Evolutionary conservation across 30 jellyfish, hydroid and myxozoan genomes (phyloP).

Genomic region (Cassiopea xamachana): DNA sequence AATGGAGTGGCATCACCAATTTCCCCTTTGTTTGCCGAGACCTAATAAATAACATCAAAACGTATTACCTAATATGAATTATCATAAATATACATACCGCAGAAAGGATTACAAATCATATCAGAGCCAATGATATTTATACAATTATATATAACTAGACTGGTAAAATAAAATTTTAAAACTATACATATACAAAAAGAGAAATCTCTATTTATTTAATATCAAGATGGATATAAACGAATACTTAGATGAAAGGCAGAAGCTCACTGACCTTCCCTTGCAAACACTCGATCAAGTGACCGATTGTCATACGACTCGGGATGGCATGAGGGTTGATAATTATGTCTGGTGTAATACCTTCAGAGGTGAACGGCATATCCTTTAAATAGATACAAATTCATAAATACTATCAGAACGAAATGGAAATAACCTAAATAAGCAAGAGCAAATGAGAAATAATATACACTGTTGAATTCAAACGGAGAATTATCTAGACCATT

Average conservation of each 20-base stretch:
- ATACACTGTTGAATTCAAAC: no score
- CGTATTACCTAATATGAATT: background rate
- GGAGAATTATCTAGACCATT: no score
- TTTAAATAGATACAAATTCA: constrained; percentile 1
- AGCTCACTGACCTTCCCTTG: constrained; percentile 89
- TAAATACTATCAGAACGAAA: no score
- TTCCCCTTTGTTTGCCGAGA: constrained; percentile 99
- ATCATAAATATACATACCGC: no score
- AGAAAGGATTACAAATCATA: no score
- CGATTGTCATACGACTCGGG: constrained; percentile 99
- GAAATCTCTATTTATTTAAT: background rate
- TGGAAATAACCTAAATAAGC: no score
- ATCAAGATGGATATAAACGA: background rate
- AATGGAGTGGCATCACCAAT: constrained; percentile 99
- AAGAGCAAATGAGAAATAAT: no score
- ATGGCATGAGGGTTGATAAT: constrained; percentile 99
- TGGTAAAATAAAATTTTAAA: no score
- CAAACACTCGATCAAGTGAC: constrained; percentile 98
- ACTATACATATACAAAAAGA: no score
- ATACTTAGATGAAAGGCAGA: background rate
- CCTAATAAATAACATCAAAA: constrained; percentile 56
- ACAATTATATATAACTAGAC: no score
- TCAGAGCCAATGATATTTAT: no score
- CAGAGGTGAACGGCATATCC: constrained; percentile 99
- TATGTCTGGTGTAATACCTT: constrained; percentile 98